Evolutionary conservation across 1,140 invertebrate genomes (phyloP).

Genomic region (Hypothenemus hampei): DNA sequence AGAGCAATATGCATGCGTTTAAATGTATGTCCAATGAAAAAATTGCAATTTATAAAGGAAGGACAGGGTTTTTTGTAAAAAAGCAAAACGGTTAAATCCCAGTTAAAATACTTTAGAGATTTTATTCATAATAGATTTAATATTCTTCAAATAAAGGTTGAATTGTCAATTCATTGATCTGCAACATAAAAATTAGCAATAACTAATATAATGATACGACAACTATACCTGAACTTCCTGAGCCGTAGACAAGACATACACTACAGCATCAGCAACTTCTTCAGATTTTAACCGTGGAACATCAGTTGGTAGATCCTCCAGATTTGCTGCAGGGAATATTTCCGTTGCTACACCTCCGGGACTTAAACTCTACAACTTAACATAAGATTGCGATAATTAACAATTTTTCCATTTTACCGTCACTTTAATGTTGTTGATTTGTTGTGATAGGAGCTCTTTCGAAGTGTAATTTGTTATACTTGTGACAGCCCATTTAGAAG

Average conservation of each 20-base stretch:
- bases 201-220: background rate
- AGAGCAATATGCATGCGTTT: too few species aligned
- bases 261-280: slow-evolving; percentile 52
- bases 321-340: slow-evolving; percentile 25
- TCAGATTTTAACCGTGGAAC: slow-evolving; percentile 27
- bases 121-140: too few species aligned
- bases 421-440: slow-evolving; percentile 53
- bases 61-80: too few species aligned
- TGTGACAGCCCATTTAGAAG: slow-evolving; percentile 56
- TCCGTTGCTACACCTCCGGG: slow-evolving; percentile 54
- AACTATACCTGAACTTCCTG: slow-evolving; percentile 49
- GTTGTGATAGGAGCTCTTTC: too few species aligned
- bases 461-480: slow-evolving; percentile 58
- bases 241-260: slow-evolving; percentile 49
- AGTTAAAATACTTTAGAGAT: too few species aligned
- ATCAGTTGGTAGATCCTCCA: slow-evolving; percentile 27
- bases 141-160: too few species aligned
- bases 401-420: slow-evolving; percentile 46
- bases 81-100: too few species aligned
- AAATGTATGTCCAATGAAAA: too few species aligned
- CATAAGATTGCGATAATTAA: slow-evolving; percentile 48
- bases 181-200: background rate
- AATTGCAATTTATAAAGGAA: too few species aligned
- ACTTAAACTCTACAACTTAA: slow-evolving; percentile 32
- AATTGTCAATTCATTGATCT: too few species aligned